Evolutionary conservation across 2,113 vertebrate genomes (phyloP), one percentile per base, ranked within the genome.

Genomic region (Vulpes ferrilata): DNA sequence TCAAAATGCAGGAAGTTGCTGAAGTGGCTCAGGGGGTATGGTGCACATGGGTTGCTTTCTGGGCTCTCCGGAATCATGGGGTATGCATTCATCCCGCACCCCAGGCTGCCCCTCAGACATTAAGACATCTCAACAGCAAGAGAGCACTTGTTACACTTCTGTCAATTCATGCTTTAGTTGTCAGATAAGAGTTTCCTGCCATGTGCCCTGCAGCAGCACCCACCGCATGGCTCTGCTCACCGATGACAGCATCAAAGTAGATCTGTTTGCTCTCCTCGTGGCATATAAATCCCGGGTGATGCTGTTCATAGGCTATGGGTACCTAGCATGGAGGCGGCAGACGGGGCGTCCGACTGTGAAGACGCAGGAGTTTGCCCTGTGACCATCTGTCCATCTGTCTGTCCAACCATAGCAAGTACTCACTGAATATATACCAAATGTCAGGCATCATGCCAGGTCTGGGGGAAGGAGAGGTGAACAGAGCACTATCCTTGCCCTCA

Each of bases 61-160:
- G 92, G 79, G 71, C 71, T 22, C 2, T 4, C 0, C 12, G 27
- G 43, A 67, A 25, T 57, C 88, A 30, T 1, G 69, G 62, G 64
- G 32, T 4, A 2, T 7, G 15, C 74, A 13, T 30, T 22, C 3
- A 13, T 16, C 76, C 53, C 38, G 2, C 32, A 35, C 23, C n/a
- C 13, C 43, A 7, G 38, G 62, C 62, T n/a, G 20, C 27, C n/a
- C 27, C 65, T 62, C n/a, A 43, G 69, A 23, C 0, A 0, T 0
- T 13, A 32, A 53, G 69, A 74, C 23, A 48, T 6, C 27, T 59
- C 43, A 27, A 19, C 6, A 51, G 48, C 76, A n/a, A 65, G 59
- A 74, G 51, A 32, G 59, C 78, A 48, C 78, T 38, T 57, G 53
- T 32, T 74, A 7, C 17, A 86, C 32, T 65, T 38, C 20, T 7